Evolutionary conservation across 2,888 invertebrate genomes (phyloP).

Genomic region (Tenthredo mesomela): DNA sequence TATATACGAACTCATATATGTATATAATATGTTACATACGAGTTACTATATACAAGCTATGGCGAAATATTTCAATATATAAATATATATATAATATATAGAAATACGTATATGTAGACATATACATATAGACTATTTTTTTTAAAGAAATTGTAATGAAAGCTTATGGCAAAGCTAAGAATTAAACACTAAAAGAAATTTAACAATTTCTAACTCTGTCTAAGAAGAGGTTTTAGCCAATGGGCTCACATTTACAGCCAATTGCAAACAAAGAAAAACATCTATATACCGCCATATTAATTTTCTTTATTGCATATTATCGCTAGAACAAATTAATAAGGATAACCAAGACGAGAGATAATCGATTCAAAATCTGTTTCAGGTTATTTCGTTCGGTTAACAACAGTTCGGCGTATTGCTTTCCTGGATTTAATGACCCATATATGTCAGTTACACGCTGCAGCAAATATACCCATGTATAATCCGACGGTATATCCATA

Average conservation of each 20-base stretch:
- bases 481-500: constrained; percentile 20
- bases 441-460: constrained; percentile 41
- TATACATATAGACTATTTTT: neutral
- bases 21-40: constrained; percentile 13
- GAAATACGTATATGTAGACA: constrained; percentile 10
- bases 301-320: neutral
- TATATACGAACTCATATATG: neutral
- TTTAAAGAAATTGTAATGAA: neutral
- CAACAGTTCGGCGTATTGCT: constrained; percentile 17
- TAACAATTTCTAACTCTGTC: constrained; percentile 22
- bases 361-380: constrained; percentile 28
- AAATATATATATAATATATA: neutral
- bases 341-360: constrained; percentile 6
- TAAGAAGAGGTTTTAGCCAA: neutral
- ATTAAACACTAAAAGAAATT: neutral
- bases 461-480: constrained; percentile 13
- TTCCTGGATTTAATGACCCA: constrained; percentile 44
- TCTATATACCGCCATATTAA: constrained; percentile 28
- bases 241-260: constrained; percentile 42
- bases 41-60: neutral
- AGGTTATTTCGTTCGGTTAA: constrained; percentile 10
- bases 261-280: constrained; percentile 37
- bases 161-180: constrained; percentile 38
- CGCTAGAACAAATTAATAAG: neutral
- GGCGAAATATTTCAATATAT: constrained; percentile 27